phyloP scores from a whole-genome alignment of 2,113 vertebrate genomes.

The Podiceps cristatus region DNA sequence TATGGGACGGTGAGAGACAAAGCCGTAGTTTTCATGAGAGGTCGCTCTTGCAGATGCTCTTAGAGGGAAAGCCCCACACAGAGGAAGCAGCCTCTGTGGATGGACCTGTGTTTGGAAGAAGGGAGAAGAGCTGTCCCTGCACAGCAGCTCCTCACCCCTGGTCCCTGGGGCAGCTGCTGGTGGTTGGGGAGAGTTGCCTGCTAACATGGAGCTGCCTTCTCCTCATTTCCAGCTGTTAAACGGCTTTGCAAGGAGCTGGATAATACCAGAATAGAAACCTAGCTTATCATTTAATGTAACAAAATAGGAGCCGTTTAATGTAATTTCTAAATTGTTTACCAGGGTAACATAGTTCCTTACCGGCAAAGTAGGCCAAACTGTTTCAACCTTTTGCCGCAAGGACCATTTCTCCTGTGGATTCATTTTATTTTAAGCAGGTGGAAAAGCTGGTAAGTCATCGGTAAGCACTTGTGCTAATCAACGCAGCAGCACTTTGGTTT shows the following conservation, averaged over 20 bases:
- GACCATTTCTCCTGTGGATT: background rate
- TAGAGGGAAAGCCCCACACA: background rate
- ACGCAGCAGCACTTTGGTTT: background rate
- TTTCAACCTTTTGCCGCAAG: background rate
- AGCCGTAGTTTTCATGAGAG: background rate
- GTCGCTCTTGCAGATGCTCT: background rate
- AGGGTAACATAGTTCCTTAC: background rate
- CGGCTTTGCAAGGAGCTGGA: background rate
- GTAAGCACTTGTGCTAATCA: background rate
- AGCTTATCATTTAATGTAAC: background rate
- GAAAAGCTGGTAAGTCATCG: background rate
- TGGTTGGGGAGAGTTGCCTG: background rate
- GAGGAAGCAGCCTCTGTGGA: background rate
- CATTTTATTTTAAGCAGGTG: background rate
- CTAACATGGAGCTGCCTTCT: background rate
- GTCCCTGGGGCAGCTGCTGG: background rate
- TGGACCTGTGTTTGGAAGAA: background rate
- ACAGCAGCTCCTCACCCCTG: background rate
- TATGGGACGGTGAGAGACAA: background rate
- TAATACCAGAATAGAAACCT: background rate
- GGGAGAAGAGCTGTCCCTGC: background rate
- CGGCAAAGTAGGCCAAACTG: background rate
- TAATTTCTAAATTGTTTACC: background rate
- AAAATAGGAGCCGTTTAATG: background rate
- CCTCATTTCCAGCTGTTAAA: constrained; percentile 2